Conservation (phyloP, 2,113 vertebrate genomes). For the Mastomys coucha region DNA sequence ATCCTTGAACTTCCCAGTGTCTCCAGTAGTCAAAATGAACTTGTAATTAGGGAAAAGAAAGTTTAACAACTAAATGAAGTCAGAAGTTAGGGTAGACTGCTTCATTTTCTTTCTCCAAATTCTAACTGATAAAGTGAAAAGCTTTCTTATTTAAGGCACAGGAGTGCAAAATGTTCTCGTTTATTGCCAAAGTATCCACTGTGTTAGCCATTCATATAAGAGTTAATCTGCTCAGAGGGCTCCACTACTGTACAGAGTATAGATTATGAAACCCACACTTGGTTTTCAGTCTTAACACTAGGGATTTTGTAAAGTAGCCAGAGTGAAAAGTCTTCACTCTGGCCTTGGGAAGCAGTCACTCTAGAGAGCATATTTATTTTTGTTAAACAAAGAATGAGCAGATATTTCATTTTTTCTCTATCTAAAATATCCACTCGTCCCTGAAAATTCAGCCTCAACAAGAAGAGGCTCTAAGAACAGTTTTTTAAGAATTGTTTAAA, state of each 20-base stretch:
- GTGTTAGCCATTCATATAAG: not conserved
- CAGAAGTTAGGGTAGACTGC: not conserved
- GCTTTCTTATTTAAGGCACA: not conserved
- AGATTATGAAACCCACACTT: not conserved
- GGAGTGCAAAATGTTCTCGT: conserved; percentile 17
- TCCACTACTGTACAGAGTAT: not conserved
- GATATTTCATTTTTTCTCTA: conserved; percentile 35
- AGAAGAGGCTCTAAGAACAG: conserved; percentile 24
- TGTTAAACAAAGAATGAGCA: conserved; percentile 50
- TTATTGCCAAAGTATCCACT: not conserved
- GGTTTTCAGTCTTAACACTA: conserved; percentile 55
- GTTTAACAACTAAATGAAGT: not conserved
- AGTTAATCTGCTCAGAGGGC: not conserved
- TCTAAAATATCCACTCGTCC: conserved; percentile 56
- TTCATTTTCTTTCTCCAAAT: conserved; percentile 23
- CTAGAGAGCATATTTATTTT: conserved; percentile 45
- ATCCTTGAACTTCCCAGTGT: not conserved
- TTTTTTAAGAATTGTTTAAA: conserved; percentile 64
- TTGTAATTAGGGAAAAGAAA: conserved; percentile 1
- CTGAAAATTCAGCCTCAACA: conserved; percentile 44
- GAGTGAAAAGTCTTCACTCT: conserved; percentile 37
- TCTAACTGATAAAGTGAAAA: not conserved
- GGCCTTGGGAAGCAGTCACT: conserved; percentile 5
- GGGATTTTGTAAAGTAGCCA: not conserved
- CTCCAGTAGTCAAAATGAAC: conserved; percentile 2